Evolutionary conservation across 2,113 vertebrate species (phyloP).

Genomic region (Lasiurus borealis): DNA sequence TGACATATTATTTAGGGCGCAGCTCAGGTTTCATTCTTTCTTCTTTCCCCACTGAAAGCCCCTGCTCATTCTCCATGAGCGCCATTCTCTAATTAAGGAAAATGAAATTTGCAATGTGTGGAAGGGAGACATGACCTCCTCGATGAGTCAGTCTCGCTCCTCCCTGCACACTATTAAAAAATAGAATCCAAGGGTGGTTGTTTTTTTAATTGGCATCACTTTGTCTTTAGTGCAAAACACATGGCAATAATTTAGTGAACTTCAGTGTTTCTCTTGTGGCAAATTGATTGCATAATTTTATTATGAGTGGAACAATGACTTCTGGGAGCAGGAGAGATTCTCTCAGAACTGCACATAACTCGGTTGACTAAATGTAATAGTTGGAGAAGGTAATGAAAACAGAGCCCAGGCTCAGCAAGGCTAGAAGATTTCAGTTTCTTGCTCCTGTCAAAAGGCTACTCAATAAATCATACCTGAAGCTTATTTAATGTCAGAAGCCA

Average conservation of each 20-base stretch:
- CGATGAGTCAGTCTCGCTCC: slow-evolving; percentile 71
- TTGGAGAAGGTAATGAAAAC: slow-evolving; percentile 88
- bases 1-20: slow-evolving; percentile 87
- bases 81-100: slow-evolving; percentile 87
- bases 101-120: slow-evolving; percentile 80
- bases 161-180: slow-evolving; percentile 82
- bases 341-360: slow-evolving; percentile 86
- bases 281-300: slow-evolving; percentile 90
- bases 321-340: slow-evolving; percentile 86
- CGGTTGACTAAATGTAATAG: slow-evolving; percentile 89
- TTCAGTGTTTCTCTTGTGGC: slow-evolving; percentile 87
- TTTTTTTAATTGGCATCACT: slow-evolving; percentile 86
- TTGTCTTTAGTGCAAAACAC: slow-evolving; percentile 84
- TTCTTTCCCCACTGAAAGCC: slow-evolving; percentile 64
- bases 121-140: slow-evolving; percentile 80
- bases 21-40: slow-evolving; percentile 78
- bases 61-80: slow-evolving; percentile 73
- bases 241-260: slow-evolving; percentile 88
- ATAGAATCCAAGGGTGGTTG: slow-evolving; percentile 76
- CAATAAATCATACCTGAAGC: slow-evolving; percentile 88
- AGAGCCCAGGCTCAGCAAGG: slow-evolving; percentile 79
- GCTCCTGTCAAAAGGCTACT: slow-evolving; percentile 86
- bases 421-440: slow-evolving; percentile 85
- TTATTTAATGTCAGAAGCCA: slow-evolving; percentile 86
- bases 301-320: slow-evolving; percentile 89